Evolutionary conservation across 2,888 invertebrate species (phyloP), one percentile per base, ranked within the genome.

Genomic region (Eilema sororculum): DNA sequence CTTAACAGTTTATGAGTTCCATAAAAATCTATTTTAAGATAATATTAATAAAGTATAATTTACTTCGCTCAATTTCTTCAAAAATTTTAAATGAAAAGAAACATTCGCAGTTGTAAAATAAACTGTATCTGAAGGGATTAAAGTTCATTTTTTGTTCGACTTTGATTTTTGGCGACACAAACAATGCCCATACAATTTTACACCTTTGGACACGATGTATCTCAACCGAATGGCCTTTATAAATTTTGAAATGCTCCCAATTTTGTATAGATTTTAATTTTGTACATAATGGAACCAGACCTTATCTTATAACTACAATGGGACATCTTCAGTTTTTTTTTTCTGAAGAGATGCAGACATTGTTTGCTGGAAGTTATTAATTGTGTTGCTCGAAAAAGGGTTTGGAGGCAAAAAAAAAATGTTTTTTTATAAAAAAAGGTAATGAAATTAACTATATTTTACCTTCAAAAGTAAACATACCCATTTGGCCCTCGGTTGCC

Each of bases 401-500:
- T 71, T 71, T 60, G 9, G 22, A 65, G 12, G 24, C 16, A 57
- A 76, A 78, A 68, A 68, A 77, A 74, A 71, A 57, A 69, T 3
- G 33, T 56, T n/a, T 65, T 56, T 57, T 22, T 69, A 67, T 74
- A 46, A 73, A 71, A 75, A 70, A 71, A 74, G 16, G 30, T 46
- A 37, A 52, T 46, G 52, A 33, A 28, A 65, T 20, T 41, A 30
- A 57, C 57, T 67, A 67, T 71, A 63, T 67, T 67, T 72, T 72
- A 72, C 68, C 72, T 72, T 72, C 65, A 66, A 80, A 76, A 77
- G 66, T 72, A 69, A 84, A 90, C 91, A 84, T 93, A 95, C 94
- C 95, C 95, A 95, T 95, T 88, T 93, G 93, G 82, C 91, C 92
- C 84, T 92, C 92, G 65, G 86, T 81, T 67, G 89, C 82, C 74